Evolutionary conservation across 2,888 invertebrate genomes (phyloP), one percentile per base, ranked within the genome.

Genomic region (Oscheius onirici): DNA sequence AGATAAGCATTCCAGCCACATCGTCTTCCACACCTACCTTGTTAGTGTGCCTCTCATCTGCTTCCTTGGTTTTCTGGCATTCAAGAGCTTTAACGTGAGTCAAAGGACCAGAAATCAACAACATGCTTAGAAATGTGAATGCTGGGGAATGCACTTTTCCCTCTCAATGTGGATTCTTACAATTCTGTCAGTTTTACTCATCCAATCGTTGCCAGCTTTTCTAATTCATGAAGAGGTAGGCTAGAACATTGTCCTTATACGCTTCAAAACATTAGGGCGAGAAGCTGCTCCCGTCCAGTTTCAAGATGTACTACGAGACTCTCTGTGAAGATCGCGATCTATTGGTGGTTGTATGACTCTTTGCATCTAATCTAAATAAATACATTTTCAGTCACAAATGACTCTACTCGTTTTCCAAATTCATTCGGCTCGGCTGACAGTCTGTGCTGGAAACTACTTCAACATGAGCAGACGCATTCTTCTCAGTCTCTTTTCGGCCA

Each of bases 401-500:
- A 76, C 74, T 3, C 76, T 78, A 54, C 71, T 80, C 63, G 73
- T 76, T 15, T 75, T 78, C 61, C 80, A 80, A 78, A 80, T 80
- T 17, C 75, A 77, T 67, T 74, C 79, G 8, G 76, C 79, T 3
- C 73, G 73, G 55, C 66, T 79, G 20, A 77, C 79, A 10, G 69
- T 79, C 5, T 72, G 76, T 3, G 80, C 80, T 49, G 76, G 78
- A 68, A 74, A 78, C 71, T 80, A 75, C 66, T 80, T 80, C 72
- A 72, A 75, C 67, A 80, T 80, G 80, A 75, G 76, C 46, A 63
- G 80, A 43, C 75, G 72, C 26, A 80, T 80, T 58, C 66, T 80
- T 8, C 73, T 80, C 10, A 75, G 73, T 60, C 72, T 77, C 5
- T 75, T 79, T 68, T 80, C 80, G 6, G 76, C 80, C 13, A 80